These are phyloP conservation scores for Amphiduros pacificus DNA, from an alignment of 2,888 invertebrate genomes.

Conservation along the genomic window DNA sequence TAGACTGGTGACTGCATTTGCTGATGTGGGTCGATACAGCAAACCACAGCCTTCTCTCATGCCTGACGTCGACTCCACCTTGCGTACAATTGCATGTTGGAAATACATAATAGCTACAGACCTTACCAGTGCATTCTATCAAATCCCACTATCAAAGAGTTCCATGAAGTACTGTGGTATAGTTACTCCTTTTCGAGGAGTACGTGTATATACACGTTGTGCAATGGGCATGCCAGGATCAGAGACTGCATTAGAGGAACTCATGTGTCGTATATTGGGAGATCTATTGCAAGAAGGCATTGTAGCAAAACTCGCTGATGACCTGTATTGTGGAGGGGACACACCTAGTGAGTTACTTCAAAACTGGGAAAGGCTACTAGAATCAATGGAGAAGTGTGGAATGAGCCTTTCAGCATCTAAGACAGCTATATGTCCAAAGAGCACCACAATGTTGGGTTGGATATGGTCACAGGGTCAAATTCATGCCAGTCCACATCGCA, in stretches of 20 bases:
- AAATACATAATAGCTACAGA: slow-evolving; percentile 26
- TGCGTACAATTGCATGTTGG: slow-evolving; percentile 23
- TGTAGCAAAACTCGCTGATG: not conserved
- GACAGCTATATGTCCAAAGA: not conserved
- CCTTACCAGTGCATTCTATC: slow-evolving; percentile 30
- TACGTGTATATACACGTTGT: no score
- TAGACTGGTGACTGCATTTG: slow-evolving; percentile 31
- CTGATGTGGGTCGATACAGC: slow-evolving; percentile 28
- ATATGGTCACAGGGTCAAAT: not conserved
- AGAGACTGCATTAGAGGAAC: no score
- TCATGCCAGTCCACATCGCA: not conserved
- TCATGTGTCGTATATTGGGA: no score
- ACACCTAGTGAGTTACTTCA: not conserved
- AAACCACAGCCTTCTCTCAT: not conserved
- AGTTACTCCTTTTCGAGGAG: no score
- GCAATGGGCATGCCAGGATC: no score
- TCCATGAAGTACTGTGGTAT: no score
- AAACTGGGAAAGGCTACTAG: not conserved
- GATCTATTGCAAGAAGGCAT: no score
- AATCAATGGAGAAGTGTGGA: not conserved
- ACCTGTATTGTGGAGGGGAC: not conserved
- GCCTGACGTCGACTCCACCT: slow-evolving; percentile 20
- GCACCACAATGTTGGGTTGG: not conserved
- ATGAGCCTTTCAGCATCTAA: not conserved
- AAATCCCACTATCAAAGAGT: slow-evolving; percentile 33